Percentiles rank a stretch among this genome's conserved stretches.
Conservation (phyloP, 2,113 vertebrate species). For the Dunckerocampus dactyliophorus region DNA sequence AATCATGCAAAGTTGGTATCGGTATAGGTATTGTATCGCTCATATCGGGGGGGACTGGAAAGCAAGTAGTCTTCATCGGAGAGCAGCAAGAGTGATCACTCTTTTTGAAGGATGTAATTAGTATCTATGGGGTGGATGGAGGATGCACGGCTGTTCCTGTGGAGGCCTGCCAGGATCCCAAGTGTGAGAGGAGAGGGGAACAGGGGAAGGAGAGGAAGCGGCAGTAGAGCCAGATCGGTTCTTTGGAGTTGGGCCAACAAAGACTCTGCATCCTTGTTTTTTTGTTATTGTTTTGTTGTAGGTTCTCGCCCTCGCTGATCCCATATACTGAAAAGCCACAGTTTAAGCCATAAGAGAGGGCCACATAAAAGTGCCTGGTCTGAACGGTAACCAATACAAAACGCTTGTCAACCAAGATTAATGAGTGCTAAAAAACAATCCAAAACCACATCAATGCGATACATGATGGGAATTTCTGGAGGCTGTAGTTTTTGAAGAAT, state of each 20-base stretch:
- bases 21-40: too few relatives aligned
- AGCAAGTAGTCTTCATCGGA: neutral
- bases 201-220: slow-evolving; percentile 40
- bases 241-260: slow-evolving; percentile 58
- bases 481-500: neutral
- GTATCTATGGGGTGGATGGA: slow-evolving; percentile 22
- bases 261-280: slow-evolving; percentile 44
- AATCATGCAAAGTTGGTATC: neutral
- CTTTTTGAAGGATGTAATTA: slow-evolving; percentile 29
- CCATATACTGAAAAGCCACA: slow-evolving; percentile 17
- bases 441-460: neutral
- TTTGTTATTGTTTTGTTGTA: slow-evolving; percentile 35
- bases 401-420: too few relatives aligned
- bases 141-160: slow-evolving; percentile 30
- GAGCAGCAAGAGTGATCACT: neutral
- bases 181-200: slow-evolving; percentile 30
- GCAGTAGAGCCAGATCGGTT: slow-evolving; percentile 60
- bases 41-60: neutral
- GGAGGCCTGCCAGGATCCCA: slow-evolving; percentile 49
- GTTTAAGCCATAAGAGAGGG: neutral
- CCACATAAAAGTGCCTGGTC: too few relatives aligned
- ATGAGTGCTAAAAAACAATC: too few relatives aligned
- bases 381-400: too few relatives aligned
- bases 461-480: neutral
- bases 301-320: slow-evolving; percentile 3